Evolutionary conservation across 2,797 vertebrate genomes (phyloP).

Genomic region (Bryconaethiops microstoma): DNA sequence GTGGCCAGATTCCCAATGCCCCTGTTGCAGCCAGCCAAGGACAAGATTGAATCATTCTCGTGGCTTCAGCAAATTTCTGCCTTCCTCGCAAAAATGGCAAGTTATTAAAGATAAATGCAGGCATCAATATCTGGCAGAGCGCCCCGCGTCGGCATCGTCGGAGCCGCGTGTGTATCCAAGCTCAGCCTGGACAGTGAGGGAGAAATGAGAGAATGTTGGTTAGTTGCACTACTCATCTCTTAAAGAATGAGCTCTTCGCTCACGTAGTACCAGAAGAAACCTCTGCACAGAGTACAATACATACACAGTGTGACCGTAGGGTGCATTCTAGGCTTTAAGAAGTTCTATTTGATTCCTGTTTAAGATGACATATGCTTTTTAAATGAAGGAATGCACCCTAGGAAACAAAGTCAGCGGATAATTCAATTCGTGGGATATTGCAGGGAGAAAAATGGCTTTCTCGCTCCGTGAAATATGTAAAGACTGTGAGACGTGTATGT

Average conservation of each 20-base stretch:
- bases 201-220: neutral
- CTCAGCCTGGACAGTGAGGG: neutral
- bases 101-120: slow-evolving; percentile 49
- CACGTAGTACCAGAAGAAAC: neutral
- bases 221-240: neutral
- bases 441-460: too few relatives aligned
- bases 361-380: neutral
- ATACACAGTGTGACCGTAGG: neutral
- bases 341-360: neutral
- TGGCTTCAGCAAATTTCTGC: slow-evolving; percentile 10
- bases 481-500: too few relatives aligned
- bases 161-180: slow-evolving; percentile 9
- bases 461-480: too few relatives aligned
- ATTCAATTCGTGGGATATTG: neutral
- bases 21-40: neutral
- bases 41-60: slow-evolving; percentile 4
- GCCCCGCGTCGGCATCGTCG: neutral
- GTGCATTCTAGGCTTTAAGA: neutral
- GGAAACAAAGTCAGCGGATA: neutral
- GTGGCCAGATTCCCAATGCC: neutral
- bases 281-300: neutral
- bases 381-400: neutral
- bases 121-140: slow-evolving; percentile 41
- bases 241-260: neutral
- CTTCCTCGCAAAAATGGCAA: slow-evolving; percentile 37